phyloP scores from a whole-genome alignment of 2,113 vertebrate species.

The Todiramphus chloris region DNA sequence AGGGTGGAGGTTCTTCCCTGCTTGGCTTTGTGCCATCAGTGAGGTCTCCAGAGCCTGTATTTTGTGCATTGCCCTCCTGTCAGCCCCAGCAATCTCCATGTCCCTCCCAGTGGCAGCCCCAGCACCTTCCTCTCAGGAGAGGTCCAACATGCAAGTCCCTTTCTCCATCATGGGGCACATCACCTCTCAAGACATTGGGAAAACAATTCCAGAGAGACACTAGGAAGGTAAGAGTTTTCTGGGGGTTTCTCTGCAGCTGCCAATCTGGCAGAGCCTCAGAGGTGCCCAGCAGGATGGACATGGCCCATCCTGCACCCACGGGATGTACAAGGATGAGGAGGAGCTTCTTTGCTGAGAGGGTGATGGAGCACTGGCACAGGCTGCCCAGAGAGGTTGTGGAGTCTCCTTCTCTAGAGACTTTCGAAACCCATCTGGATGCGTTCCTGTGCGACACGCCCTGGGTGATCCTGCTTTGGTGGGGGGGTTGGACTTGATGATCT shows the following conservation, averaged over 20 bases:
- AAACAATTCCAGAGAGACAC: background rate
- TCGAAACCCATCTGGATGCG: too few relatives aligned
- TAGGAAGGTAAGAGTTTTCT: background rate
- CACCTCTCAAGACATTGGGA: fast-evolving
- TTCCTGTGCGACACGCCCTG: too few relatives aligned
- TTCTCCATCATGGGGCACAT: fast-evolving
- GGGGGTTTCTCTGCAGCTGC: background rate
- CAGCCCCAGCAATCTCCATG: fast-evolving
- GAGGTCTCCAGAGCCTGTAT: fast-evolving
- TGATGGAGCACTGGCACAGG: too few relatives aligned
- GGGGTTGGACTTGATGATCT: too few relatives aligned
- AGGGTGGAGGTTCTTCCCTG: background rate
- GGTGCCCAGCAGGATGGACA: background rate
- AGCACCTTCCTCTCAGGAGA: background rate
- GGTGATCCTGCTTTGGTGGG: too few relatives aligned
- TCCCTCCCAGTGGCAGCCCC: background rate
- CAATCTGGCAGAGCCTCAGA: background rate
- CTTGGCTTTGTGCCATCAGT: fast-evolving
- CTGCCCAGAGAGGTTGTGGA: too few relatives aligned
- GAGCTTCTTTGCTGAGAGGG: too few relatives aligned
- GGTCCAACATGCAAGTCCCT: background rate
- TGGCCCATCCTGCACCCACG: background rate
- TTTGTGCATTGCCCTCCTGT: background rate
- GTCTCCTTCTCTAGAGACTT: too few relatives aligned
- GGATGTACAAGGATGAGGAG: background rate